phyloP scores from a whole-genome alignment of 1,140 invertebrate genomes.

The Drosophila ananassae region DNA sequence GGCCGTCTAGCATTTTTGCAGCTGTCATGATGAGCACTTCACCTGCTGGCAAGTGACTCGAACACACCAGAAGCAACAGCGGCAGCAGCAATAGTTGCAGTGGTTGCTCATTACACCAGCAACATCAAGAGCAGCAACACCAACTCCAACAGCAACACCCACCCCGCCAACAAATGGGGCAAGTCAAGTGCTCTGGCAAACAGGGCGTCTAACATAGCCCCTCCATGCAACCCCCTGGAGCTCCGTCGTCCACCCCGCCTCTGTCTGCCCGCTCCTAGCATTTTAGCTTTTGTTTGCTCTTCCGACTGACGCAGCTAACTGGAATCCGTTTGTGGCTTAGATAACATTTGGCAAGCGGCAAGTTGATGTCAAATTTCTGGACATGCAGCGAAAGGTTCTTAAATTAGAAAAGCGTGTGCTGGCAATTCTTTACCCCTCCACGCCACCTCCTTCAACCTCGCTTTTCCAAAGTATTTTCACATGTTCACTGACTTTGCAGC shows the following conservation, averaged over 20 bases:
- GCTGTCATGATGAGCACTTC: slow-evolving; percentile 77
- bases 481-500: slow-evolving; percentile 62
- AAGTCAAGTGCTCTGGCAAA: slow-evolving; percentile 53
- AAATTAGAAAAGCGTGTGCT: slow-evolving; percentile 82
- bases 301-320: slow-evolving; percentile 65
- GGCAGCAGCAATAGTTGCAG: slow-evolving; percentile 39
- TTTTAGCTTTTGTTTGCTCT: slow-evolving; percentile 48
- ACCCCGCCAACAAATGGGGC: slow-evolving; percentile 54
- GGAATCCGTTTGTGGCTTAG: slow-evolving; percentile 49
- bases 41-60: slow-evolving; percentile 35
- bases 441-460: background rate
- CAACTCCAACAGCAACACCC: slow-evolving; percentile 42
- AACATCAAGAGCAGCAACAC: slow-evolving; percentile 45
- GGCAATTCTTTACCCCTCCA: slow-evolving; percentile 50
- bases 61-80: slow-evolving; percentile 7
- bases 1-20: slow-evolving; percentile 56
- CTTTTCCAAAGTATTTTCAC: slow-evolving; percentile 70
- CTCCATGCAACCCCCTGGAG: background rate
- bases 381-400: slow-evolving; percentile 78
- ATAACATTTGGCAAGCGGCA: slow-evolving; percentile 61
- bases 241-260: background rate
- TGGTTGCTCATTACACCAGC: slow-evolving; percentile 62
- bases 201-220: slow-evolving; percentile 7
- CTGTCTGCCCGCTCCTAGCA: background rate
- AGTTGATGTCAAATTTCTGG: slow-evolving; percentile 72